Evolutionary conservation across 30 jellyfish, hydroid and myxozoan genomes (phyloP).

Genomic region (Clytia hemisphaerica): DNA sequence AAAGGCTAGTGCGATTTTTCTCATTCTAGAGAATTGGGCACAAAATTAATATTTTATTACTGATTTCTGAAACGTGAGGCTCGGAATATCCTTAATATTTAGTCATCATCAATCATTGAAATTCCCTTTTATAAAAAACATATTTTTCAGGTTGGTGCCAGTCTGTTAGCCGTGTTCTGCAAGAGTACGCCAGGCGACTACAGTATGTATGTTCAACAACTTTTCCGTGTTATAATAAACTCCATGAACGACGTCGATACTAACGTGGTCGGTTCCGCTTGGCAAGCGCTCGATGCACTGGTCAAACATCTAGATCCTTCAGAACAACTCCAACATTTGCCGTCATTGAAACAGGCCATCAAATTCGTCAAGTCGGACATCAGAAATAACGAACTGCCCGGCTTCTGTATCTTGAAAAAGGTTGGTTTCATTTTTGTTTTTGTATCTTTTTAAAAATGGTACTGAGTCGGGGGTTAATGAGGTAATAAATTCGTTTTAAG

Average conservation of each 20-base stretch:
- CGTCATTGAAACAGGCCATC: slow-evolving; percentile 68
- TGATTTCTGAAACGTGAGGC: no score
- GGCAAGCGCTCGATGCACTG: slow-evolving; percentile 73
- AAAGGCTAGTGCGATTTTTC: no score
- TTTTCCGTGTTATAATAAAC: slow-evolving; percentile 43
- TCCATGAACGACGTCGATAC: slow-evolving; percentile 79
- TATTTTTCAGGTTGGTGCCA: slow-evolving; percentile 88
- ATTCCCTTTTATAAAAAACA: no score
- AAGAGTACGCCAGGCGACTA: slow-evolving; percentile 64
- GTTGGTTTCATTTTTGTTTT: no score
- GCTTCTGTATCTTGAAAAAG: slow-evolving; percentile 85
- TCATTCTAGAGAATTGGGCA: no score
- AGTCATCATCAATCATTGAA: no score
- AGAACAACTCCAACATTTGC: slow-evolving; percentile 85
- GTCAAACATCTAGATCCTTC: slow-evolving; percentile 94
- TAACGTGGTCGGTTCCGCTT: slow-evolving; percentile 64
- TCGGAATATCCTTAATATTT: no score
- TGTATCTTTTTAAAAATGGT: no score
- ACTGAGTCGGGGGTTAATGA: no score
- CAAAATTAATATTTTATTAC: no score
- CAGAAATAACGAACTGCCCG: slow-evolving; percentile 70
- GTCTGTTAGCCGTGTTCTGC: slow-evolving; percentile 63
- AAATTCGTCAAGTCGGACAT: slow-evolving; percentile 67
- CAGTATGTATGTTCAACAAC: slow-evolving; percentile 46
- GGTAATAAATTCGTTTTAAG: no score